Evolutionary conservation across 1,140 invertebrate genomes (phyloP).

Genomic region (Halesus radiatus): DNA sequence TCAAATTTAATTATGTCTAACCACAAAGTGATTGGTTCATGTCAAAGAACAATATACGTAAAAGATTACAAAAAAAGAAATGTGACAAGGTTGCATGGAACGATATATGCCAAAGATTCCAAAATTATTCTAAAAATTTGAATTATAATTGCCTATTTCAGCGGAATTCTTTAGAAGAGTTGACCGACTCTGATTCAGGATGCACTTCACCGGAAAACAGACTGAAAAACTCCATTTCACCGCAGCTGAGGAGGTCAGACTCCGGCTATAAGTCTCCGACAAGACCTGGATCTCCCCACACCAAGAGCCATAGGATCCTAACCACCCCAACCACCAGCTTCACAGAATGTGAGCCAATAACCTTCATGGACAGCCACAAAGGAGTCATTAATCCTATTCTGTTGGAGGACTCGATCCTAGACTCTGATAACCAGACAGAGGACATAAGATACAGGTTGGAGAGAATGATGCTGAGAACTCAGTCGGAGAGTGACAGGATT

Average conservation of each 20-base stretch:
- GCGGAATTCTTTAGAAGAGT: conserved; percentile 60
- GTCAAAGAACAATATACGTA: too few species aligned
- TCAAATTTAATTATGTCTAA: too few species aligned
- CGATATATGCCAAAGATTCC: too few species aligned
- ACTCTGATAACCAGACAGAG: conserved; percentile 26
- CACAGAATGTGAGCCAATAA: conserved; percentile 50
- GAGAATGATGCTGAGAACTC: conserved; percentile 61
- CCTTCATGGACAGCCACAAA: conserved; percentile 29
- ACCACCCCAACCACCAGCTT: conserved; percentile 53
- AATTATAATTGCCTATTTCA: conserved; percentile 42
- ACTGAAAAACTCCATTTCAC: conserved; percentile 68
- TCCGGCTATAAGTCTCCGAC: conserved; percentile 69
- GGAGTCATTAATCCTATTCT: conserved; percentile 22
- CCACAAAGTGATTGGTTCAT: too few species aligned
- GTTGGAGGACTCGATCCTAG: not conserved
- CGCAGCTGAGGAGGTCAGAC: conserved; percentile 69
- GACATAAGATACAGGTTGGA: conserved; percentile 53
- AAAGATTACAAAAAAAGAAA: too few species aligned
- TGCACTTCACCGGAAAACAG: conserved; percentile 69
- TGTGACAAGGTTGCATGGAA: too few species aligned
- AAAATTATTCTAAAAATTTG: not conserved
- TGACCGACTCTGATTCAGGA: conserved; percentile 69
- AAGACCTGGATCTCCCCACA: conserved; percentile 63
- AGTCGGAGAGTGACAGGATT: conserved; percentile 70
- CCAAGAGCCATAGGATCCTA: conserved; percentile 65